Evolutionary conservation across 2,113 vertebrate species (phyloP).

Genomic region (cat (Felis catus)): F.catus_Fca126_mat1.0 CM031416.1:32576501-32577000

Average conservation of each 20-base stretch:
- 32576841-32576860: neutral
- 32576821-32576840: neutral
- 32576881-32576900: rapidly evolving
- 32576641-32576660: neutral
- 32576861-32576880: neutral
- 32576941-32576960: neutral
- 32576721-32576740: neutral
- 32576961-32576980: neutral
- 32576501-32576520: rapidly evolving
- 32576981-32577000: neutral
- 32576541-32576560: neutral
- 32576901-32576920: rapidly evolving
- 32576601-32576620: neutral
- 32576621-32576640: neutral
- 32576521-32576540: rapidly evolving
- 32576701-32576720: neutral
- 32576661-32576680: neutral
- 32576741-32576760: neutral
- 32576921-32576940: neutral
- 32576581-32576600: neutral
- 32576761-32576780: neutral
- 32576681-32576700: neutral
- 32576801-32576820: neutral
- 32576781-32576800: neutral
- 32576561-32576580: neutral